Evolutionary conservation across 2,113 vertebrate species (phyloP).

Genomic region (Cromileptes altivelis): DNA sequence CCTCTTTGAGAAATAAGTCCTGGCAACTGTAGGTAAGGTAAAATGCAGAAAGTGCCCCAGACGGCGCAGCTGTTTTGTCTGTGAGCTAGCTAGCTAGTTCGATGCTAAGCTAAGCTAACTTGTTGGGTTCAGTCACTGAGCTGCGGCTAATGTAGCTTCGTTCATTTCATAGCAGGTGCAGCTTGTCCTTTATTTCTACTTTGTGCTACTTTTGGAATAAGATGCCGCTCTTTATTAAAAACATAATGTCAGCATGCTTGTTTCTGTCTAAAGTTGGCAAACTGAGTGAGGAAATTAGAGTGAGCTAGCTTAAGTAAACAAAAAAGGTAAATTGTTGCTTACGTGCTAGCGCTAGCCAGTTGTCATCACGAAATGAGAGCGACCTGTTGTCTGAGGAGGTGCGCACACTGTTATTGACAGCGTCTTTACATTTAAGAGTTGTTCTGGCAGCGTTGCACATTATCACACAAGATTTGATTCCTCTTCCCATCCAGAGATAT

Average conservation of each 20-base stretch:
- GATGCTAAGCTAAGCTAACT: slow-evolving; percentile 62
- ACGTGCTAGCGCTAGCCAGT: slow-evolving; percentile 54
- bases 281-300: not conserved
- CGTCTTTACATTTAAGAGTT: slow-evolving; percentile 5
- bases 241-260: rapidly evolving
- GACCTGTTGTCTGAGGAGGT: slow-evolving; percentile 67
- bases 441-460: not conserved
- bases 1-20: not conserved
- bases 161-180: slow-evolving; percentile 53
- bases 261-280: not conserved
- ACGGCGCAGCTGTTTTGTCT: not conserved
- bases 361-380: slow-evolving; percentile 53
- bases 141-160: slow-evolving; percentile 53
- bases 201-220: not conserved
- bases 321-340: slow-evolving; percentile 32
- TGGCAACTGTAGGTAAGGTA: not conserved
- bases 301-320: not conserved
- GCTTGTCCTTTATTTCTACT: not conserved
- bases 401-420: slow-evolving; percentile 33
- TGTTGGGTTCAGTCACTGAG: slow-evolving; percentile 19
- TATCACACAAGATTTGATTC: not conserved
- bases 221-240: rapidly evolving
- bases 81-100: slow-evolving; percentile 16
- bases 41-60: not conserved
- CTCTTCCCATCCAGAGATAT: not conserved